Evolutionary conservation across 2,113 vertebrate species (phyloP).

Genomic region (Thunnus maccoyii): DNA sequence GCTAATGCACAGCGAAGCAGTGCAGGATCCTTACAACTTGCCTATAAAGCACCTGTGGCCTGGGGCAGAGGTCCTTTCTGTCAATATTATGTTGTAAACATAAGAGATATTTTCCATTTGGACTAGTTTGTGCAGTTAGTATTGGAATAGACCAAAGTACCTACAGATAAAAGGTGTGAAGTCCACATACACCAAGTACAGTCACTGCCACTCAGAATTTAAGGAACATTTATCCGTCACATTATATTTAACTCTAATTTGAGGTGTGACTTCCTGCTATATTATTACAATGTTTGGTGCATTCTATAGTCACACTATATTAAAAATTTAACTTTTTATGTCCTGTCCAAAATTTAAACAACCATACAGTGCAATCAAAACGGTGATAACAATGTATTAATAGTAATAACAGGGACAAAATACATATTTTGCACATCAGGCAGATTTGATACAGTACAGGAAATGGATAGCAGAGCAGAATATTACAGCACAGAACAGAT

Average conservation of each 20-base stretch:
- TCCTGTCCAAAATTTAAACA: neutral
- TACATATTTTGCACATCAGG: neutral
- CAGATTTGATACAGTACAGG: neutral
- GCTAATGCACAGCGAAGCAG: slow-evolving; percentile 61
- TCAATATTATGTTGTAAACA: slow-evolving; percentile 79
- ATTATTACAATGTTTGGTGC: neutral
- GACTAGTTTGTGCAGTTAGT: slow-evolving; percentile 54
- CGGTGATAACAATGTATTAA: neutral
- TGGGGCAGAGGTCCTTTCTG: slow-evolving; percentile 60
- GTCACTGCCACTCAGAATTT: neutral
- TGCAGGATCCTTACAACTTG: slow-evolving; percentile 56
- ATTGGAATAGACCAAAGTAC: slow-evolving; percentile 51
- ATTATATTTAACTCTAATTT: neutral
- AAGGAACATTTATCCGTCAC: neutral
- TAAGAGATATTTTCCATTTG: slow-evolving; percentile 62
- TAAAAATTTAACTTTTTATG: neutral
- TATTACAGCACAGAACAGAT: neutral
- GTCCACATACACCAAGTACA: slow-evolving; percentile 38
- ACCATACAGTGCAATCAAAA: neutral
- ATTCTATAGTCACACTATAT: neutral
- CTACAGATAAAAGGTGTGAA: slow-evolving; percentile 21
- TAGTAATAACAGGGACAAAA: neutral
- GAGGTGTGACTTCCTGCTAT: neutral
- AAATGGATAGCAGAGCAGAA: neutral
- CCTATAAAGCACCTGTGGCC: slow-evolving; percentile 74